Base-by-base conservation (phyloP, 2,888 invertebrate genomes). In the Cancer borealis region DNA sequence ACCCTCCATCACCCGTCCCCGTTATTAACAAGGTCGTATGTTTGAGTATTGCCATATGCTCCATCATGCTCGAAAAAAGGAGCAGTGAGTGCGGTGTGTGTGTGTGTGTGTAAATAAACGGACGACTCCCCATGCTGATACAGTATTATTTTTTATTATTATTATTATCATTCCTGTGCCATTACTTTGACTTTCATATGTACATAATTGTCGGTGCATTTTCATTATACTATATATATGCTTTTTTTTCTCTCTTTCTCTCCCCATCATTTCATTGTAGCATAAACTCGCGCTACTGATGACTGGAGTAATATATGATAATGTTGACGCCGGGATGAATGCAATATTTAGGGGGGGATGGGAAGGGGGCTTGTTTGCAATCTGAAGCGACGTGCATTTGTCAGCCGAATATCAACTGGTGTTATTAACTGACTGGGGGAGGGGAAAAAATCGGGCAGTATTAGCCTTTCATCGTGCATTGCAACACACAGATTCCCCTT, bases 291-390 rank as follows among this genome's bases (percentile, higher is more conserved):
- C 26, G 73, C n/a, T 92, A 92, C 66, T 92, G 92, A 92, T 88
- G 92, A 88, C 54, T 47, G 73, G 73, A 66, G 45, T 93, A 93
- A 93, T 93, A 89, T 93, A 93, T 93, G 93, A 93, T 93, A 93
- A 93, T 93, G 60, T 89, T 45, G 47, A 88, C 73, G 73, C 73
- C 89, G 87, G 89, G 89, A 93, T 93, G 93, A 93, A 93, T 93
- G 73, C 66, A 89, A 89, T 93, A 93, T 89, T 87, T 79, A 47
- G 66, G 17, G 30, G 26, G 90, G 39, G 54, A 12, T 10, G 49
- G 90, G 49, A 47, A 30, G 49, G 89, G 47, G 47, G 46, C 89
- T 92, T 93, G 93, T 93, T 93, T 93, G 89, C 89, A 89, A 89
- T 93, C 60, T 89, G 88, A 93, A 73, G 89, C 93, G 89, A 46